Conservation (phyloP, 2,797 vertebrate species). For the Lepilemur septentrionalis region DNA sequence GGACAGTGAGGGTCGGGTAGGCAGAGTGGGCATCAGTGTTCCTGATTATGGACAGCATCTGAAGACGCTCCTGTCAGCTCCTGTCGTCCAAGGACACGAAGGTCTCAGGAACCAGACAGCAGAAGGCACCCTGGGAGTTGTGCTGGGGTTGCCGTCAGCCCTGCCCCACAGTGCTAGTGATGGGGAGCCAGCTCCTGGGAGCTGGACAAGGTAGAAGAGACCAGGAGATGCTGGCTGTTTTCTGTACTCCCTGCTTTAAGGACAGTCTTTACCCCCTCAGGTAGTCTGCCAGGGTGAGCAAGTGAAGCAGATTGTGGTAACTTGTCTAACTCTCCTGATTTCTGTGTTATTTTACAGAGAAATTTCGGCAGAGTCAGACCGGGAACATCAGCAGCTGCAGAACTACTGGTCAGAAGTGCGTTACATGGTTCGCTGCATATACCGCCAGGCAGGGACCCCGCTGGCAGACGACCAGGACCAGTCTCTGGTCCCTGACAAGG, state of each 20-base stretch:
- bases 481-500: conserved; percentile 93
- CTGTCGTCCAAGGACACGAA: not conserved
- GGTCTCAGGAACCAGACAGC: not conserved
- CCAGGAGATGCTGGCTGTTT: not conserved
- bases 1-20: not conserved
- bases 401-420: conserved; percentile 99
- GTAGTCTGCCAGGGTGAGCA: not conserved
- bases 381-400: conserved; percentile 97
- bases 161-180: not conserved
- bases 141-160: not conserved
- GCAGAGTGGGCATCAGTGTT: too few species aligned
- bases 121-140: not conserved
- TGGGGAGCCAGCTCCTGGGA: not conserved
- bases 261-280: not conserved
- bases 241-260: not conserved
- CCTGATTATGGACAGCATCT: fast-evolving
- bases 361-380: conserved; percentile 93
- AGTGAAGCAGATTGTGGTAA: not conserved
- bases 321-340: not conserved
- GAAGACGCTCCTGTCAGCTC: fast-evolving
- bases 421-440: conserved; percentile 97
- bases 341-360: conserved; percentile 86
- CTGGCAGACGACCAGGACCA: conserved; percentile 96
- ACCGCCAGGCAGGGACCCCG: conserved; percentile 95
- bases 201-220: not conserved